Percentiles rank a stretch among this genome's conserved stretches.
These are phyloP conservation scores for Lethrus apterus DNA, from an alignment of 1,140 invertebrate genomes.

Conservation along the genomic window DNA sequence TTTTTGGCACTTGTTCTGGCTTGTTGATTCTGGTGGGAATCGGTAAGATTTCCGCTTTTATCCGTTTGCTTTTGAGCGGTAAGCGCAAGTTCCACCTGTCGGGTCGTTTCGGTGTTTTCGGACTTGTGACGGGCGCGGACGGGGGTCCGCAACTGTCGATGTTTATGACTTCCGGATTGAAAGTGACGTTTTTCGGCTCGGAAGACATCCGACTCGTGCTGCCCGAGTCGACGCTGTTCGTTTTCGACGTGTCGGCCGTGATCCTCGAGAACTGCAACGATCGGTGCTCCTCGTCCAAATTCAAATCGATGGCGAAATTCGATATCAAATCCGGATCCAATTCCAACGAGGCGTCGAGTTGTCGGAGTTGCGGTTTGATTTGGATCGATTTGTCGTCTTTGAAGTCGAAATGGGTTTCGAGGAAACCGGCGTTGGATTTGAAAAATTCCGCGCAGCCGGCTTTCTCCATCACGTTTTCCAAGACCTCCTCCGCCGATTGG, in stretches of 20 bases:
- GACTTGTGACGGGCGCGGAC: slow-evolving; percentile 1
- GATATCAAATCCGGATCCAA: slow-evolving; percentile 37
- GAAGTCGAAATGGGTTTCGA: slow-evolving; percentile 36
- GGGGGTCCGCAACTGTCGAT: too few relatives aligned
- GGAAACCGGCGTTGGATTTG: slow-evolving; percentile 26
- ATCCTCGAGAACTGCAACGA: slow-evolving; percentile 26
- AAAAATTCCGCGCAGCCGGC: slow-evolving; percentile 39
- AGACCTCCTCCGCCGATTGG: slow-evolving; percentile 42
- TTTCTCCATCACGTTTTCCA: slow-evolving; percentile 38
- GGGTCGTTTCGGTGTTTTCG: slow-evolving; percentile 16
- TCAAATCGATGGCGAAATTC: slow-evolving; percentile 39
- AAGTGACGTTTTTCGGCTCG: slow-evolving; percentile 38
- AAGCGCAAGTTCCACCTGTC: slow-evolving; percentile 26
- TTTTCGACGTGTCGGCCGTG: slow-evolving; percentile 13
- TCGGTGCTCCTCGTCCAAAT: slow-evolving; percentile 33
- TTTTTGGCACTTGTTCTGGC: slow-evolving; percentile 35
- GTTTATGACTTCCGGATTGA: slow-evolving; percentile 38
- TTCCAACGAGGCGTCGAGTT: slow-evolving; percentile 19
- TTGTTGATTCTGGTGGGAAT: slow-evolving; percentile 14
- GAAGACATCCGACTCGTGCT: slow-evolving; percentile 33
- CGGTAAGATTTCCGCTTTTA: slow-evolving; percentile 20
- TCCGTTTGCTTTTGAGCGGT: slow-evolving; percentile 26
- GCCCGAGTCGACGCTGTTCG: slow-evolving; percentile 32
- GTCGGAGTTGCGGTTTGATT: slow-evolving; percentile 17
- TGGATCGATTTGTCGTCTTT: slow-evolving; percentile 14